phyloP scores from a whole-genome alignment of 1,140 invertebrate species.

The Gryon sp. region DNA sequence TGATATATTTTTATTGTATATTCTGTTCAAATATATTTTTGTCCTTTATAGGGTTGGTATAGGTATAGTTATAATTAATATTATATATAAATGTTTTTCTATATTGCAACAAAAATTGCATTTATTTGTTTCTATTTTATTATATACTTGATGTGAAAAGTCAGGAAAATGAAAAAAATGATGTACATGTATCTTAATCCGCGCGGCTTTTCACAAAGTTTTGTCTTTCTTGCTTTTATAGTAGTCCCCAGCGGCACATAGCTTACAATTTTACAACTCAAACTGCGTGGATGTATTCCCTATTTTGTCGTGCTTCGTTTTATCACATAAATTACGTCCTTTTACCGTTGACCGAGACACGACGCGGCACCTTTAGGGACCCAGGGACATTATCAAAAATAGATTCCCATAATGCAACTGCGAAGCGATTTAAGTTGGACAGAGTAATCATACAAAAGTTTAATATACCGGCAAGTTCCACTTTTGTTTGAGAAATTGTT shows the following conservation, averaged over 20 bases:
- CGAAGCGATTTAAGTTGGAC: constrained; percentile 23
- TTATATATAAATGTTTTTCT: too few relatives aligned
- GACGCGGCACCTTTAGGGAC: constrained; percentile 27
- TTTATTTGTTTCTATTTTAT: neutral
- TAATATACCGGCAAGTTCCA: neutral
- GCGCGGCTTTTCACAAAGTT: constrained; percentile 15
- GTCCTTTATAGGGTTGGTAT: too few relatives aligned
- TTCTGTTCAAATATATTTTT: too few relatives aligned
- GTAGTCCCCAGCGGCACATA: constrained; percentile 21
- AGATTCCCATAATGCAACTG: constrained; percentile 12
- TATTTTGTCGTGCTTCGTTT: constrained; percentile 21
- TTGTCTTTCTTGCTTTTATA: constrained; percentile 18
- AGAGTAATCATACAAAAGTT: constrained; percentile 10
- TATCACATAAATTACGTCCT: constrained; percentile 29
- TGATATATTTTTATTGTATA: too few relatives aligned
- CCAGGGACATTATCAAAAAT: constrained; percentile 34
- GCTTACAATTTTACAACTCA: constrained; percentile 40
- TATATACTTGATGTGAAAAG: too few relatives aligned
- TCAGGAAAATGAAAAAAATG: constrained; percentile 17
- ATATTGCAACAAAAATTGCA: neutral
- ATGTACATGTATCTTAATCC: constrained; percentile 34
- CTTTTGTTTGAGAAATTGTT: neutral
- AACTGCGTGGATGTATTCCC: constrained; percentile 27
- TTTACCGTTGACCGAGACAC: constrained; percentile 11
- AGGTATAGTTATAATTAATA: too few relatives aligned